Base-by-base conservation (phyloP, 2,888 invertebrate species). In the Siphlonurus alternatus region DNA sequence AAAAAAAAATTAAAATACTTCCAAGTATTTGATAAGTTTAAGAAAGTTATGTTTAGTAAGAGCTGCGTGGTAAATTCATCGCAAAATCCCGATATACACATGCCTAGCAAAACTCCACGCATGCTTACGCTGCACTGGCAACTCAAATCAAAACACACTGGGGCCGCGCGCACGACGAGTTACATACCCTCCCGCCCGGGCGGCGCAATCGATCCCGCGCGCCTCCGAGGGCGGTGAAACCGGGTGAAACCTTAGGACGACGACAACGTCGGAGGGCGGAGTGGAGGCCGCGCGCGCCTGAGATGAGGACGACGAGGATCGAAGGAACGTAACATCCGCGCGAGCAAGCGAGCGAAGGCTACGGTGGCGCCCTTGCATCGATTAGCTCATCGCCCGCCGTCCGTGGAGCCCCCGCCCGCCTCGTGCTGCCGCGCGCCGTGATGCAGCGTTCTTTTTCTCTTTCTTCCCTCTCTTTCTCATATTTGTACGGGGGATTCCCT, bases 301-400 rank as follows among this genome's bases (percentile, higher is more conserved):
- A 56, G 56, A 56, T 56, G 56, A 56, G 56, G 56, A 56, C 56
- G 56, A 38, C n/a, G 56, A 56, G 56, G 22, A 56, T 56, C 56
- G 56, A 56, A 56, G 56, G 56, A 56, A 56, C 56, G 56, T 56
- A 56, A 56, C 56, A 56, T 56, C 56, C 56, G n/a, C 56, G 38
- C 38, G 38, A 10, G 53, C 53, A 15, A 15, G 53, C 53, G n/a
- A 38, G 56, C 56, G 56, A 56, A 56, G 19, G 19, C 56, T 22
- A 56, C 22, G 56, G 56, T 56, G 56, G 56, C 56, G 56, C 56
- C 56, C 56, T 56, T 56, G 19, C 56, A 56, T 56, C 56, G 56
- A 56, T 56, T 56, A 56, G 56, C 56, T 56, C 56, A n/a, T 56
- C 19, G 19, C 56, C 38, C 7, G 5, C 38, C 38, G 38, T 15